Base-by-base conservation (phyloP, 2,797 vertebrate species). In the Macropodus opercularis region DNA sequence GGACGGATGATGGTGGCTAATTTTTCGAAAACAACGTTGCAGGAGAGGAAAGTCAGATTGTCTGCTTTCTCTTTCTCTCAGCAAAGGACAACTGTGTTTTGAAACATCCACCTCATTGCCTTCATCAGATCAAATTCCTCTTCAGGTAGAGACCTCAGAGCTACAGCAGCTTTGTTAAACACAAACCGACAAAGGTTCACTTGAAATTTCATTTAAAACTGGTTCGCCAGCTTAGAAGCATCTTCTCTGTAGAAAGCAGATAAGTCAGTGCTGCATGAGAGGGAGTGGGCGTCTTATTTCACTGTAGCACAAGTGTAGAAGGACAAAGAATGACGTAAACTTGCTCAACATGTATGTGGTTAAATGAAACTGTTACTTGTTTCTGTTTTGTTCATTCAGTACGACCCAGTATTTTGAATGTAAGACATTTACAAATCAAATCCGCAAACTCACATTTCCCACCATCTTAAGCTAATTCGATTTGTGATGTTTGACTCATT, bases 11-110 rank as follows among this genome's bases (percentile, higher is more conserved):
- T 27, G 17, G 42, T 56, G 59, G 39, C 15, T 56, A 51, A 69
- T 64, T 74, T 31, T 18, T 46, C 31, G 36, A 63, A 73, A 64
- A 60, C 38, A 68, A 32, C 43, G 44, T 22, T 35, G 8, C 14
- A 26, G 50, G 12, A 59, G 9, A 22, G 19, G 42, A 23, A 36
- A 63, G 46, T 54, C 14, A 54, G 19, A 29, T n/a, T n/a, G n/a
- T n/a, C n/a, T n/a, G n/a, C n/a, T n/a, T n/a, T n/a, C 15, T 14
- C n/a, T 34, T 18, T 53, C 8, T 36, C 12, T 8, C 31, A 13
- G 5, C 14, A 52, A 47, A 58, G 34, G 35, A 34, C 11, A 35
- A 56, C 23, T 14, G 19, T 13, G 3, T 51, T 58, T 54, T 11
- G 43, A 43, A 24, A 56, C 29, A 55, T 60, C 27, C 19, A 6